Percentiles rank a stretch among this genome's conserved stretches.
Conservation (phyloP, 2,888 invertebrate species). For the Drosophila birchii region DNA sequence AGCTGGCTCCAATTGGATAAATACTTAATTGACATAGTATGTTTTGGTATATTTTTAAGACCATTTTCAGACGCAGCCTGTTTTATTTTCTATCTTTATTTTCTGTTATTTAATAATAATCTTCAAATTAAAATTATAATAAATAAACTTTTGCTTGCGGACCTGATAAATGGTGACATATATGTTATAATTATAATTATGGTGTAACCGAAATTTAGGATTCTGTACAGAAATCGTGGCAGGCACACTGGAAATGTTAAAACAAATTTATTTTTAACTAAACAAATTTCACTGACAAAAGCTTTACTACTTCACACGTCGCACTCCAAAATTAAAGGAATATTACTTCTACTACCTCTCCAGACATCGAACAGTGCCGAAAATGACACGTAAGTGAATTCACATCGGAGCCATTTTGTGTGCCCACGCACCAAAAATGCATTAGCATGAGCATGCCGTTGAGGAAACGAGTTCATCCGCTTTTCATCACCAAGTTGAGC, state of each 20-base stretch:
- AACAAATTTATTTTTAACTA: background rate
- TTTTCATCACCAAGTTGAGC: background rate
- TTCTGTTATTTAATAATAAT: conserved; percentile 59
- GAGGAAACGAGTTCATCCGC: background rate
- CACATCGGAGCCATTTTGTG: conserved; percentile 6
- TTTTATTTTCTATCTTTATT: conserved; percentile 13
- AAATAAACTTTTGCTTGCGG: conserved; percentile 63
- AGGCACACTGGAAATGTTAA: too few species aligned
- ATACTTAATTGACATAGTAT: background rate
- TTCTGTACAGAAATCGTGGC: too few species aligned
- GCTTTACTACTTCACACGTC: conserved; percentile 7
- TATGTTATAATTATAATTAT: too few species aligned
- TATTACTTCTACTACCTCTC: background rate
- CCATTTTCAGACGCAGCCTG: background rate
- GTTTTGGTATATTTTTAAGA: background rate
- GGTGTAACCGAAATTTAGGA: too few species aligned
- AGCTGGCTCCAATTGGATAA: conserved; percentile 14
- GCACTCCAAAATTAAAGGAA: background rate
- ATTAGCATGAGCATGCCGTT: background rate
- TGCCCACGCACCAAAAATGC: background rate
- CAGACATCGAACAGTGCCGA: background rate
- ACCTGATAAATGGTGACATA: background rate
- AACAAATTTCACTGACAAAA: conserved; percentile 1
- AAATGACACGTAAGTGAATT: conserved; percentile 67
- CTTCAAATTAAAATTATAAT: too few species aligned